Evolutionary conservation across 1,140 invertebrate genomes (phyloP).

Genomic region (Tetranychus urticae): DNA sequence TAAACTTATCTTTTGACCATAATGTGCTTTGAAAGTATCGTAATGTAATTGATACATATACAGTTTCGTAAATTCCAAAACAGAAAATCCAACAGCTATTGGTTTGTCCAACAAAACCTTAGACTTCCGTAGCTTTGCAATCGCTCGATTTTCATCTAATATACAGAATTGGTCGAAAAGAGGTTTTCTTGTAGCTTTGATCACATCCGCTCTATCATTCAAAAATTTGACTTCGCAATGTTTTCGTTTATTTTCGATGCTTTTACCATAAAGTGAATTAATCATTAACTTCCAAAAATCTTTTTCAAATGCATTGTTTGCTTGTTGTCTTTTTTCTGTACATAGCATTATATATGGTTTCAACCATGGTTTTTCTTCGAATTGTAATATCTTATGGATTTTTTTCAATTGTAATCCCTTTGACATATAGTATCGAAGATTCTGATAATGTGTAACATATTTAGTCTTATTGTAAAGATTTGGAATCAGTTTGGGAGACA

Average conservation of each 20-base stretch:
- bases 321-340: conserved; percentile 16
- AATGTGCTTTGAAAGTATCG: conserved; percentile 15
- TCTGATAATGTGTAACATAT: too few relatives aligned
- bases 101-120: conserved; percentile 13
- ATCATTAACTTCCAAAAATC: conserved; percentile 21
- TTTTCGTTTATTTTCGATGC: conserved; percentile 26
- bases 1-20: conserved; percentile 15
- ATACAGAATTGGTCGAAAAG: conserved; percentile 17
- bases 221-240: conserved; percentile 21
- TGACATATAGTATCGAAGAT: too few relatives aligned
- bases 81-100: conserved; percentile 13
- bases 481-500: too few relatives aligned
- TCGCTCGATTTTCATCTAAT: conserved; percentile 3
- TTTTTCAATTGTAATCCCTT: too few relatives aligned
- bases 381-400: conserved; percentile 22
- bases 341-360: conserved; percentile 23
- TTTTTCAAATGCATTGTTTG: conserved; percentile 17
- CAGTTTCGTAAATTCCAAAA: conserved; percentile 14
- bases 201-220: conserved; percentile 15
- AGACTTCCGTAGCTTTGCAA: conserved; percentile 11
- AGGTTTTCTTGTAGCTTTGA: conserved; percentile 20
- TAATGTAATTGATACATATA: conserved; percentile 19
- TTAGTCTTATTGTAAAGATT: too few relatives aligned
- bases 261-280: conserved; percentile 26
- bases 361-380: conserved; percentile 26